phyloP scores from a whole-genome alignment of 2,113 vertebrate genomes.

The Peromyscus polionotus region DNA sequence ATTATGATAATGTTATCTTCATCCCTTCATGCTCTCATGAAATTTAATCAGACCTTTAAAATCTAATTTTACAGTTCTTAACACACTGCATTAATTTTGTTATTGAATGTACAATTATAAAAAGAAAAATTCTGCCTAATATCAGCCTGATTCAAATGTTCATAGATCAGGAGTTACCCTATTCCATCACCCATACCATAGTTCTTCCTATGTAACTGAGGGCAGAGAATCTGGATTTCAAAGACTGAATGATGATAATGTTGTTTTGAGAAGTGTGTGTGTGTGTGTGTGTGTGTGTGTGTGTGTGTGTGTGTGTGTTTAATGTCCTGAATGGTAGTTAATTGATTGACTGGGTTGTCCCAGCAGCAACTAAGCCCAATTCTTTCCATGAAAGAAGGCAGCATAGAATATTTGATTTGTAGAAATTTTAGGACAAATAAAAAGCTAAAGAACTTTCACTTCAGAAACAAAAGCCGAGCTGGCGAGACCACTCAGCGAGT shows the following conservation, averaged over 20 bases:
- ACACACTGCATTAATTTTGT: constrained; percentile 66
- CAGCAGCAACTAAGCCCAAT: background rate
- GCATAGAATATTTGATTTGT: background rate
- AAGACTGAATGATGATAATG: background rate
- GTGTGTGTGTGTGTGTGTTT: background rate
- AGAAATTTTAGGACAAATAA: background rate
- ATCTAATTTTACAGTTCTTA: constrained; percentile 72
- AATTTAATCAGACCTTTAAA: constrained; percentile 78
- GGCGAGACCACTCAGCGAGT: background rate
- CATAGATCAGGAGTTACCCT: background rate
- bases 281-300: background rate
- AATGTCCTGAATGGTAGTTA: background rate
- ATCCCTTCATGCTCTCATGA: constrained; percentile 64
- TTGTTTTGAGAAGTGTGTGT: background rate
- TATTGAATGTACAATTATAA: constrained; percentile 67
- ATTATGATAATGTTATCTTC: constrained; percentile 74
- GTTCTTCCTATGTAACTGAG: background rate
- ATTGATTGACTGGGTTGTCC: background rate
- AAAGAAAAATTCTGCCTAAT: constrained; percentile 24
- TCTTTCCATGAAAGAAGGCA: background rate
- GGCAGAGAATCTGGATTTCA: background rate
- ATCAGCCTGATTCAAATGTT: constrained; percentile 4
- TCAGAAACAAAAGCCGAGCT: background rate
- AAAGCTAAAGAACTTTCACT: background rate
- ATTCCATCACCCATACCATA: background rate